Base-by-base conservation (phyloP, 2,113 vertebrate species). In the Sciurus niger region DNA sequence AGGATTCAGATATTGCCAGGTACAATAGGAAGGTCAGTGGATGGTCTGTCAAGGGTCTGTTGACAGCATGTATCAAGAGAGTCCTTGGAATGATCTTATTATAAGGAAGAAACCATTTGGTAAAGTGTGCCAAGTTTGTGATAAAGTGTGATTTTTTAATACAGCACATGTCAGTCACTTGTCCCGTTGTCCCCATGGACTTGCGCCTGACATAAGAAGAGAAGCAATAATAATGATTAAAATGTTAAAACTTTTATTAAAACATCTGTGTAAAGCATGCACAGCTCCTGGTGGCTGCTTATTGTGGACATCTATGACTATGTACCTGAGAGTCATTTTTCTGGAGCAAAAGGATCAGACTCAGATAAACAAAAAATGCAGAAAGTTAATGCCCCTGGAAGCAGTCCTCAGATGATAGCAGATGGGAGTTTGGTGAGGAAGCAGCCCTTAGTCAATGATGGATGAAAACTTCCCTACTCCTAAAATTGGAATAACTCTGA, bases 101-200 rank as follows among this genome's bases (percentile, higher is more conserved):
- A 16, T 82, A 84, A 43, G 46, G 28, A 83, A 94, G 65, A 85
- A 74, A 68, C 2, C n/a, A 40, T 18, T 83, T 68, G 80, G 32
- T 6, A 55, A 76, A 60, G 5, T 18, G 53, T 87, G 32, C 74
- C 53, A 74, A 9, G 28, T 89, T 85, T 96, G 37, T 58, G 73
- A 34, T 95, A 22, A 80, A 22, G 51, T 74, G n/a, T 93, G 76
- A 53, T 68, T 95, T 95, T 95, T 84, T 88, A 93, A 51, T 60
- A 67, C n/a, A 48, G 40, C 32, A 94, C 55, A 34, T 80, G 18
- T 74, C 40, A 37, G 28, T 73, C 34, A 55, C 53, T 84, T 74
- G 82, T 22, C 55, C 53, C 46, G 14, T 16, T 80, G 43, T 20
- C 76, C 17, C 73, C 6, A 11, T 37, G 30, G 74, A 86, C 51